Conservation (phyloP, 2,797 vertebrate species). For the Sebastiscus tertius region DNA sequence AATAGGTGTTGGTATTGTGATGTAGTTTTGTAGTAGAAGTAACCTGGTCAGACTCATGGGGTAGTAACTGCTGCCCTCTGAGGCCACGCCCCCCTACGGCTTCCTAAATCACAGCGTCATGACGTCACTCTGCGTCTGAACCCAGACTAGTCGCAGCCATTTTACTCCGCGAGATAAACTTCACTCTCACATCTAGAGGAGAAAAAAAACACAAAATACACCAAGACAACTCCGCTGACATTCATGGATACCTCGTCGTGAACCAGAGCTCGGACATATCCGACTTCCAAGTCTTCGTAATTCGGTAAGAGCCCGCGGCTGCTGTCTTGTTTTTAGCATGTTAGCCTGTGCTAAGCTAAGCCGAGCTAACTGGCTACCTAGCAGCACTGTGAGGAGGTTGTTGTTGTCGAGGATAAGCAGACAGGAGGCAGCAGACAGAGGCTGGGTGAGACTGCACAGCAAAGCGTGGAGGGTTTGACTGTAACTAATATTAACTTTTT, state of each 20-base stretch:
- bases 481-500: background rate
- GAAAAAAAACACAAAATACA: constrained; percentile 40
- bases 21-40: background rate
- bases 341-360: constrained; percentile 55
- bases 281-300: background rate
- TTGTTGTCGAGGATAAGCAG: constrained; percentile 49
- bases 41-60: background rate
- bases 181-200: constrained; percentile 61
- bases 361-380: constrained; percentile 41
- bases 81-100: constrained; percentile 16
- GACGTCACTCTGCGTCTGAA: constrained; percentile 80
- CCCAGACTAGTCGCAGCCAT: constrained; percentile 82
- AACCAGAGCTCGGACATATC: constrained; percentile 16
- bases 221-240: background rate
- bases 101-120: constrained; percentile 54
- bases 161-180: constrained; percentile 85
- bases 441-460: background rate
- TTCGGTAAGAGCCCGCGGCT: constrained; percentile 64
- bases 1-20: too few relatives aligned
- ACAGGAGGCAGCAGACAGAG: constrained; percentile 13
- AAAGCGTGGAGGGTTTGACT: too few relatives aligned
- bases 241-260: constrained; percentile 17
- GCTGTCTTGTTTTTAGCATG: constrained; percentile 80
- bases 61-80: background rate
- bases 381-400: constrained; percentile 56